Conservation (phyloP, 2,888 invertebrate species). For the Thalpophila matura region DNA sequence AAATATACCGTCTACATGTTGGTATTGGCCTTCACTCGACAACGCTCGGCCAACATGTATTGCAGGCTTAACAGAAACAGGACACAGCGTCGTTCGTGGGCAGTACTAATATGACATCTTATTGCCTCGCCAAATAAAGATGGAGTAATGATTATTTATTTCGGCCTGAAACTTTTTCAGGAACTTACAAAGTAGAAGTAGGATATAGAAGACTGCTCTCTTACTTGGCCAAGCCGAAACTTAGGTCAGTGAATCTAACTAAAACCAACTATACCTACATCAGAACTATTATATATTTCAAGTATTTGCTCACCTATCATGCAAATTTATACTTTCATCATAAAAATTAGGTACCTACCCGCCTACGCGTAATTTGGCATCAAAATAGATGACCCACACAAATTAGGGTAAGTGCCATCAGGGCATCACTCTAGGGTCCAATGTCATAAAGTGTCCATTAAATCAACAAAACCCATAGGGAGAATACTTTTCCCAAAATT, state of each 20-base stretch:
- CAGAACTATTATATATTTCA: slow-evolving; percentile 6
- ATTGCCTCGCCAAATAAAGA: too few species aligned
- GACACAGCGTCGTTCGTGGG: too few species aligned
- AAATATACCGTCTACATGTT: too few species aligned
- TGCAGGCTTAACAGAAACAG: too few species aligned
- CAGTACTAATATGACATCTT: too few species aligned
- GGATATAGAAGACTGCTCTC: too few species aligned
- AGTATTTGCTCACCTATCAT: slow-evolving; percentile 14
- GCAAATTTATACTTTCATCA: slow-evolving; percentile 7
- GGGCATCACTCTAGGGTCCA: slow-evolving; percentile 46
- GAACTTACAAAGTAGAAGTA: too few species aligned
- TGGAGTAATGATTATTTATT: too few species aligned
- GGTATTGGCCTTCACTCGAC: too few species aligned
- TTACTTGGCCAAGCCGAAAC: neutral
- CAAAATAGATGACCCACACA: slow-evolving; percentile 12
- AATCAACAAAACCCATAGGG: slow-evolving; percentile 43
- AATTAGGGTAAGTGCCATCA: slow-evolving; percentile 29
- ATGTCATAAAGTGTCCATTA: slow-evolving; percentile 48
- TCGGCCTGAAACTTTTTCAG: too few species aligned
- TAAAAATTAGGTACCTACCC: neutral
- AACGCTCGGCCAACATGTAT: too few species aligned
- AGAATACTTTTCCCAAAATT: slow-evolving; percentile 30
- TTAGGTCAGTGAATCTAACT: neutral
- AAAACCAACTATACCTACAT: neutral
- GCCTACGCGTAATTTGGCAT: slow-evolving; percentile 7